These are phyloP conservation scores for Xylota segnis DNA, from an alignment of 2,888 invertebrate species.

Conservation along the genomic window DNA sequence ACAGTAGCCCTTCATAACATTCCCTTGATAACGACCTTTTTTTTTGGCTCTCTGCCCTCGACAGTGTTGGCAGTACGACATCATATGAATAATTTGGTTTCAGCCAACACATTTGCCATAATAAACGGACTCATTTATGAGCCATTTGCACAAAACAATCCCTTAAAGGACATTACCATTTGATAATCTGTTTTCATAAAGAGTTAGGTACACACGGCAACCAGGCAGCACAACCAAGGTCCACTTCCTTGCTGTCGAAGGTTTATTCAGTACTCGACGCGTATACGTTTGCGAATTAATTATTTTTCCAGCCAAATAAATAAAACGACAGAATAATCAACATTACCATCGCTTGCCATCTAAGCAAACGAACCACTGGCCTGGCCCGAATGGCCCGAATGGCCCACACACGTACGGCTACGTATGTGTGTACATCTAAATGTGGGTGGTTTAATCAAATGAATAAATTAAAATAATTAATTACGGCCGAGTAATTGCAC, in stretches of 20 bases:
- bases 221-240: background rate
- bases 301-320: slow-evolving; percentile 36
- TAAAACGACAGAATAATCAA: slow-evolving; percentile 45
- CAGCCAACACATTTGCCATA: background rate
- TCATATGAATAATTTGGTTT: slow-evolving; percentile 14
- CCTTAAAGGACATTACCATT: background rate
- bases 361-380: background rate
- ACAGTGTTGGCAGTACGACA: background rate
- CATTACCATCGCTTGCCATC: slow-evolving; percentile 7
- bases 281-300: slow-evolving; percentile 34
- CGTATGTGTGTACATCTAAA: no score
- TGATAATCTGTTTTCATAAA: slow-evolving; percentile 23
- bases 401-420: background rate
- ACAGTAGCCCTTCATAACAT: background rate
- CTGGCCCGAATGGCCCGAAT: background rate
- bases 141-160: slow-evolving; percentile 24
- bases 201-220: background rate
- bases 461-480: slow-evolving; percentile 73
- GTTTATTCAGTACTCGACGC: slow-evolving; percentile 8
- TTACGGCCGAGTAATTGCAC: slow-evolving; percentile 56
- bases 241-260: background rate
- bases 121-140: slow-evolving; percentile 20
- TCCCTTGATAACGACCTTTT: background rate
- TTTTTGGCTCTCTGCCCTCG: no score
- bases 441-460: slow-evolving; percentile 43